Conservation (phyloP, 2,888 invertebrate species). For the Meiosimyza decipiens region DNA sequence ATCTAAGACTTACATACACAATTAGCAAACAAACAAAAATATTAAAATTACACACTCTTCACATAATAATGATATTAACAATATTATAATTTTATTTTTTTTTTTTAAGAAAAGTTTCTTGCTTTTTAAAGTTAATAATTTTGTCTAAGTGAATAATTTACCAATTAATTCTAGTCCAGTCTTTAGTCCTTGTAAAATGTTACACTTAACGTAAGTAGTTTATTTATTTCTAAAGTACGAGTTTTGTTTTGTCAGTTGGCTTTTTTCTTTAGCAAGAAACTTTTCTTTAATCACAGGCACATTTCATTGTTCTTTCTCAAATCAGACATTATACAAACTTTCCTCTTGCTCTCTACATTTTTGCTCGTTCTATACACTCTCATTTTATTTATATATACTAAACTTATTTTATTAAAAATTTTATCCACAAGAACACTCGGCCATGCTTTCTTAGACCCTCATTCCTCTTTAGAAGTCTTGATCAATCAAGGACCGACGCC, state of each 20-base stretch:
- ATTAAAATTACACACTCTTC: conserved; percentile 13
- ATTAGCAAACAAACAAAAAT: conserved; percentile 25
- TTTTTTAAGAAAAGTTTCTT: conserved; percentile 38
- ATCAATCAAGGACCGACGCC: conserved; percentile 16
- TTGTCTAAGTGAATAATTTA: conserved; percentile 22
- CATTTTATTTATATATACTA: background rate
- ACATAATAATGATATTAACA: conserved; percentile 9
- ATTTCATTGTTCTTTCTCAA: conserved; percentile 34
- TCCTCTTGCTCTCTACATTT: background rate
- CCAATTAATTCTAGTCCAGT: conserved; percentile 26
- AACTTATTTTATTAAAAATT: conserved; percentile 2
- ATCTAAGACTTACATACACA: conserved; percentile 17
- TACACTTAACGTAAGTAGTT: conserved; percentile 27
- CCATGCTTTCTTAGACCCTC: background rate
- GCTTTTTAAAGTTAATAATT: conserved; percentile 27
- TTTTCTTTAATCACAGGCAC: conserved; percentile 42
- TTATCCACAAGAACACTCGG: background rate
- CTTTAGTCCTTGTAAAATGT: conserved; percentile 31
- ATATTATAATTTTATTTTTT: conserved; percentile 22
- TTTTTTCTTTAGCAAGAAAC: conserved; percentile 39
- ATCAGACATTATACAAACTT: conserved; percentile 28
- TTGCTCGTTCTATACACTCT: background rate
- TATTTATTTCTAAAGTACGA: background rate
- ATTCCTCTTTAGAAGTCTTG: background rate
- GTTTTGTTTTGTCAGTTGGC: conserved; percentile 28